These are phyloP conservation scores for Acomys russatus DNA, from an alignment of 2,797 vertebrate genomes.

Conservation along the genomic window DNA sequence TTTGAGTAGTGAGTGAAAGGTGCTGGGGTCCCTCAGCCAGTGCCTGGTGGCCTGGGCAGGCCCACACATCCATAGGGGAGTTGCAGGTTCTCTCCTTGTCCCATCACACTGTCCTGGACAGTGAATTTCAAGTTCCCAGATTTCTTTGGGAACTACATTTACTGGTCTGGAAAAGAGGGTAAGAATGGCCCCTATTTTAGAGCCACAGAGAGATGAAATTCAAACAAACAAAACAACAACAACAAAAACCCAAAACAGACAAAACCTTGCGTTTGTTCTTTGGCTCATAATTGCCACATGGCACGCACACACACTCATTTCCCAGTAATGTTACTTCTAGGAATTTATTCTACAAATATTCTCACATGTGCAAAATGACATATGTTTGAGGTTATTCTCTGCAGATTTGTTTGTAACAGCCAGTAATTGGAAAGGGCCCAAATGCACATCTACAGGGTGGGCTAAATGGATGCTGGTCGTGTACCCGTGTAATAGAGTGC, in stretches of 20 bases:
- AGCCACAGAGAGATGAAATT: neutral
- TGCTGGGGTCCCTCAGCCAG: no score
- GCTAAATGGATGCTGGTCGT: neutral
- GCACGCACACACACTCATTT: neutral
- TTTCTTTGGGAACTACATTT: neutral
- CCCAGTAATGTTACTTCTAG: neutral
- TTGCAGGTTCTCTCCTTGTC: neutral
- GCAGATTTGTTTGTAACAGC: neutral
- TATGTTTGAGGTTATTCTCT: slow-evolving; percentile 33
- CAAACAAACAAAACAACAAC: no score
- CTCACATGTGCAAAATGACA: slow-evolving; percentile 1
- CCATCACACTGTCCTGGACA: neutral
- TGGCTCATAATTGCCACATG: no score
- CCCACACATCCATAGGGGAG: neutral
- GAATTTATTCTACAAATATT: neutral
- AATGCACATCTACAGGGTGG: neutral
- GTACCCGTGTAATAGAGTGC: neutral
- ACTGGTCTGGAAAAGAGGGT: neutral
- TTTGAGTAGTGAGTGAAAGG: neutral
- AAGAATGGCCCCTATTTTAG: neutral
- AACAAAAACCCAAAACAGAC: neutral
- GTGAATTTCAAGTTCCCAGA: neutral
- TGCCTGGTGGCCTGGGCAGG: neutral
- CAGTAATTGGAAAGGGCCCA: neutral
- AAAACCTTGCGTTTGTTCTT: neutral